Conservation (phyloP, 2,797 vertebrate species). For the Triplophysa bombifrons region DNA sequence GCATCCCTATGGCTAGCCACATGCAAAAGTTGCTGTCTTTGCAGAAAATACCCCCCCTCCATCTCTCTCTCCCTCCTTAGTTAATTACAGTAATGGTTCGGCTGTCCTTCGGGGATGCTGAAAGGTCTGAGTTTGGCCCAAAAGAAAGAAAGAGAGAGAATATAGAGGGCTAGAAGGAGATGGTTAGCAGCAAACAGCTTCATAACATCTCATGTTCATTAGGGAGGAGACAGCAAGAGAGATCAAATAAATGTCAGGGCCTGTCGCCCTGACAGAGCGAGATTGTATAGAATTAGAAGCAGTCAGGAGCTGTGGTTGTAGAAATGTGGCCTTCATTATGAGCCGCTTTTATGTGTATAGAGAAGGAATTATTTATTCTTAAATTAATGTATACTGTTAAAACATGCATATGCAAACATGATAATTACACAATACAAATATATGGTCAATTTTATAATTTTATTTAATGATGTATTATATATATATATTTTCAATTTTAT, state of each 20-base stretch:
- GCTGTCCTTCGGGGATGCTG: constrained; percentile 58
- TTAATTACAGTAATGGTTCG: constrained; percentile 61
- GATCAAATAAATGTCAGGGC: constrained; percentile 2
- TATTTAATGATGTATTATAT: too few relatives aligned
- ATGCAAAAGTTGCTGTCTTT: constrained; percentile 73
- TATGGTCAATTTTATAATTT: neutral
- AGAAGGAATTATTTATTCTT: constrained; percentile 43
- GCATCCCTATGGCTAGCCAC: constrained; percentile 55
- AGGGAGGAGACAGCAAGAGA: neutral
- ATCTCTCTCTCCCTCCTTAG: constrained; percentile 48
- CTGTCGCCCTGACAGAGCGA: neutral
- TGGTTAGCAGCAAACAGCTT: constrained; percentile 8
- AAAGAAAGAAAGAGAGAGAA: constrained; percentile 40
- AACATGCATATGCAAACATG: constrained; percentile 31
- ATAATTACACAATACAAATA: constrained; percentile 43
- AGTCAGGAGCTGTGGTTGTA: constrained; percentile 51
- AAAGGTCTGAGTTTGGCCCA: constrained; percentile 64
- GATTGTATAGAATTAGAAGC: neutral
- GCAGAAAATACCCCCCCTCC: constrained; percentile 70
- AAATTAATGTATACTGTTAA: constrained; percentile 54
- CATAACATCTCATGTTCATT: constrained; percentile 12
- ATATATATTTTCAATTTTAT: too few relatives aligned
- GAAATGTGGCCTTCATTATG: constrained; percentile 55
- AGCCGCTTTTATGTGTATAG: constrained; percentile 1
- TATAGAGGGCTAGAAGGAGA: neutral